phyloP scores from a whole-genome alignment of 2,113 vertebrate species.

The Micronycteris hirsuta region DNA sequence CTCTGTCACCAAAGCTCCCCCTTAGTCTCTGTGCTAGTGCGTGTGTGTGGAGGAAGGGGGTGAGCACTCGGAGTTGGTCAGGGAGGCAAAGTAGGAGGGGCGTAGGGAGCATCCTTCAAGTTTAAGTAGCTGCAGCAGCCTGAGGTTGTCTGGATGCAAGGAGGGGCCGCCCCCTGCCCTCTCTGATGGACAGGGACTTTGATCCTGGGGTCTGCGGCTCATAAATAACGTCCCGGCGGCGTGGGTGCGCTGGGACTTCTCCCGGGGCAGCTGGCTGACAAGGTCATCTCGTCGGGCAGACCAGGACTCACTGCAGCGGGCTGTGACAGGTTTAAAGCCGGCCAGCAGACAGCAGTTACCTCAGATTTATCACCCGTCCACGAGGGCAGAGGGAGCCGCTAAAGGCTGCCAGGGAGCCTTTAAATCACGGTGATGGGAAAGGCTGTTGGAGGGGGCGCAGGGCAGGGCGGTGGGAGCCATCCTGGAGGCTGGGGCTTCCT shows the following conservation, averaged over 20 bases:
- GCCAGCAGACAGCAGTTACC: not conserved
- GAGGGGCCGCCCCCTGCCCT: not conserved
- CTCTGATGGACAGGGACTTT: slow-evolving; percentile 33
- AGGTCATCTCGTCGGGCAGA: not conserved
- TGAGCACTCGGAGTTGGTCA: not conserved
- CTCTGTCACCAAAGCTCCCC: not conserved
- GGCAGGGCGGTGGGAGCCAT: not conserved
- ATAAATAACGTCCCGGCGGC: not conserved
- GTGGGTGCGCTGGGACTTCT: slow-evolving; percentile 1
- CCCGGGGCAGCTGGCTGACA: not conserved
- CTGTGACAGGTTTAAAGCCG: not conserved
- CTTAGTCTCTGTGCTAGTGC: not conserved
- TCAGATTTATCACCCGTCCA: slow-evolving; percentile 24
- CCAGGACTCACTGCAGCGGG: not conserved
- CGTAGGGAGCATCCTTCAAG: not conserved
- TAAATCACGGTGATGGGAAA: slow-evolving; percentile 53
- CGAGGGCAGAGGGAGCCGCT: not conserved
- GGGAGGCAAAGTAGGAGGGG: not conserved
- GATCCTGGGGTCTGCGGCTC: slow-evolving; percentile 37
- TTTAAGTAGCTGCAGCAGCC: not conserved
- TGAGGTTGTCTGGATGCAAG: not conserved
- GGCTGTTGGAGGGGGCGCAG: not conserved
- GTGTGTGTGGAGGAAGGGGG: no score
- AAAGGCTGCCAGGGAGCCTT: no score
- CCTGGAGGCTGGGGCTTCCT: not conserved